These are phyloP conservation scores for Phylloscopus trochilus DNA, from an alignment of 2,113 vertebrate genomes.

Conservation along the genomic window DNA sequence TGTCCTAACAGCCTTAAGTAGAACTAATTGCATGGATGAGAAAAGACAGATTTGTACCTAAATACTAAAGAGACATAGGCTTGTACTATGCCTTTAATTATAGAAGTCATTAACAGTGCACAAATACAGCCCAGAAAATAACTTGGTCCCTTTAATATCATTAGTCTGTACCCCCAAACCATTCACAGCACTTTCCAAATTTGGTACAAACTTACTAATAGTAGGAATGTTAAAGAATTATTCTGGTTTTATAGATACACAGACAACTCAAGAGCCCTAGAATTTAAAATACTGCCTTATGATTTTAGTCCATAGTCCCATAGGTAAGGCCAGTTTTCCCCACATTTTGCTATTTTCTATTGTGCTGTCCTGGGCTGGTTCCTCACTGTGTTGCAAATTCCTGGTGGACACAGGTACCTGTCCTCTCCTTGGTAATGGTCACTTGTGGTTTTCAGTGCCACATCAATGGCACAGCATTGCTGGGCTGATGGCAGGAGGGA, in stretches of 20 bases:
- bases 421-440: neutral
- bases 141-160: neutral
- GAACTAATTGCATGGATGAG: slow-evolving; percentile 20
- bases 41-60: slow-evolving; percentile 28
- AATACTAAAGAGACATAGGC: slow-evolving; percentile 2
- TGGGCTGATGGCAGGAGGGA: neutral
- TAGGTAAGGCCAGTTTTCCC: neutral
- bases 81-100: slow-evolving; percentile 13
- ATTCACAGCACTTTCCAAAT: neutral
- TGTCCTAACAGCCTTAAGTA: slow-evolving; percentile 24
- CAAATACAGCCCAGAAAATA: neutral
- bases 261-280: neutral
- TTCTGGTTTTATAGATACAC: neutral
- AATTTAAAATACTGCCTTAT: neutral
- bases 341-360: neutral
- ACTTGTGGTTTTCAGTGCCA: neutral
- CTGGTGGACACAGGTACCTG: neutral
- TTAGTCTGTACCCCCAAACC: neutral
- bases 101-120: neutral
- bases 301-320: neutral
- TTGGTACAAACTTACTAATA: neutral
- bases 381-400: neutral
- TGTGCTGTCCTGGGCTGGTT: neutral
- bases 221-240: neutral
- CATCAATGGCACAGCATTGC: neutral